A percentile compares a stretch with the other conserved stretches of the same genome.
Evolutionary conservation across 2,888 invertebrate genomes (phyloP).

Genomic region (Meandrusa payeni): DNA sequence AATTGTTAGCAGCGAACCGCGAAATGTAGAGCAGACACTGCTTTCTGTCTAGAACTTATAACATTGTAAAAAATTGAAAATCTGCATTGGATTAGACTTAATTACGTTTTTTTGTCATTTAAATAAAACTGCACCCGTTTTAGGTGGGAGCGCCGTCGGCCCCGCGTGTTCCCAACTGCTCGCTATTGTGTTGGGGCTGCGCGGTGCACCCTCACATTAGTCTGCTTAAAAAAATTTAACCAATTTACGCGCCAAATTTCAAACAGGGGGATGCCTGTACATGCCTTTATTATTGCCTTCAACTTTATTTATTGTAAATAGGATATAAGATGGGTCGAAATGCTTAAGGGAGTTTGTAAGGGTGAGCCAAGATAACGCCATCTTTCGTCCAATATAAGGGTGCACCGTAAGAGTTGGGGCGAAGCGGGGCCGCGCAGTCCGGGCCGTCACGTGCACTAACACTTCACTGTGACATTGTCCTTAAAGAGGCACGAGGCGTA

Average conservation of each 20-base stretch:
- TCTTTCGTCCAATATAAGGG: slow-evolving; percentile 19
- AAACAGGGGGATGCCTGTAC: too few species aligned
- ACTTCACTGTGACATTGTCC: slow-evolving; percentile 82
- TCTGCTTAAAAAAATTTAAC: slow-evolving; percentile 16
- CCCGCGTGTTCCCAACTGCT: slow-evolving; percentile 75
- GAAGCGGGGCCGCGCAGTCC: slow-evolving; percentile 71
- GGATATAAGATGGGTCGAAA: too few species aligned
- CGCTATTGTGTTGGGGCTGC: slow-evolving; percentile 41
- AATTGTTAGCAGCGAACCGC: slow-evolving; percentile 55
- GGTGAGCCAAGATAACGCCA: slow-evolving; percentile 5
- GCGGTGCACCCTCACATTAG: slow-evolving; percentile 33
- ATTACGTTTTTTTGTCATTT: slow-evolving; percentile 76
- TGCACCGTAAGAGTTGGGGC: slow-evolving; percentile 61
- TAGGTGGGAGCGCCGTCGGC: slow-evolving; percentile 73
- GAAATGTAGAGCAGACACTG: slow-evolving; percentile 64
- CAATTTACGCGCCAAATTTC: neutral
- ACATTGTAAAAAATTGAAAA: slow-evolving; percentile 67
- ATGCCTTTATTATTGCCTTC: neutral
- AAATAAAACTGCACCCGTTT: slow-evolving; percentile 78
- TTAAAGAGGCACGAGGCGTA: slow-evolving; percentile 70
- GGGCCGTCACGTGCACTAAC: slow-evolving; percentile 77
- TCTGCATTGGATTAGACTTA: slow-evolving; percentile 75
- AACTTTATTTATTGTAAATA: neutral
- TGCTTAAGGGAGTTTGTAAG: too few species aligned
- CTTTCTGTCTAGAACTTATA: slow-evolving; percentile 71